phyloP scores from a whole-genome alignment of 2,113 vertebrate species.

The Cercopithecus mona region DNA sequence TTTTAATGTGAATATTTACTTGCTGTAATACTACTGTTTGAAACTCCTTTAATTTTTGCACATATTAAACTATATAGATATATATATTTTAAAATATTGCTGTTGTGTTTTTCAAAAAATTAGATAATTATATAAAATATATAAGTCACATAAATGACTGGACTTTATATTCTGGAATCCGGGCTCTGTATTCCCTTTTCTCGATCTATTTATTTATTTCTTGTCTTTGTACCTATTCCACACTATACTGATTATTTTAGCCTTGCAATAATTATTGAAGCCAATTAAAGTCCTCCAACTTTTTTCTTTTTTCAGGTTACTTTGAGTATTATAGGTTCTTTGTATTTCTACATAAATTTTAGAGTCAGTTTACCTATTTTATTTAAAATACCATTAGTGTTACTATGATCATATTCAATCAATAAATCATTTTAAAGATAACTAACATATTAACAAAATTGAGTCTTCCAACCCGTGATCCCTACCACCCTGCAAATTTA shows the following conservation, averaged over 20 bases:
- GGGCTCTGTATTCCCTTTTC: not conserved
- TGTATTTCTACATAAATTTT: not conserved
- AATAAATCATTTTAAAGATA: not conserved
- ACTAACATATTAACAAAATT: not conserved
- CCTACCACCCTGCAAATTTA: not conserved
- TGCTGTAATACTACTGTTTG: not conserved
- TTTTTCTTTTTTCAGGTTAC: not conserved
- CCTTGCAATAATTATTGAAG: not conserved
- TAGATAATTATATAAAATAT: not conserved
- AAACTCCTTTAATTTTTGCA: not conserved
- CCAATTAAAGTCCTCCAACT: not conserved
- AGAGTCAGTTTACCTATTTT: not conserved
- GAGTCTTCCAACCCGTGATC: not conserved
- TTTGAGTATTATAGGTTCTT: not conserved
- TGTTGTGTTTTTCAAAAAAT: not conserved
- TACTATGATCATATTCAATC: not conserved
- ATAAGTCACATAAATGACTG: too few species aligned
- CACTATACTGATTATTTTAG: not conserved
- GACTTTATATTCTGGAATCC: not conserved
- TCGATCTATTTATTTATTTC: not conserved
- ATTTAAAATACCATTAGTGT: not conserved
- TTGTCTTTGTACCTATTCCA: not conserved
- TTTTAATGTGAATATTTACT: not conserved
- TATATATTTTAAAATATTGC: not conserved
- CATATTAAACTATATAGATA: not conserved